Conservation (phyloP, 1,140 invertebrate genomes). For the Aphaenogaster rudis region DNA sequence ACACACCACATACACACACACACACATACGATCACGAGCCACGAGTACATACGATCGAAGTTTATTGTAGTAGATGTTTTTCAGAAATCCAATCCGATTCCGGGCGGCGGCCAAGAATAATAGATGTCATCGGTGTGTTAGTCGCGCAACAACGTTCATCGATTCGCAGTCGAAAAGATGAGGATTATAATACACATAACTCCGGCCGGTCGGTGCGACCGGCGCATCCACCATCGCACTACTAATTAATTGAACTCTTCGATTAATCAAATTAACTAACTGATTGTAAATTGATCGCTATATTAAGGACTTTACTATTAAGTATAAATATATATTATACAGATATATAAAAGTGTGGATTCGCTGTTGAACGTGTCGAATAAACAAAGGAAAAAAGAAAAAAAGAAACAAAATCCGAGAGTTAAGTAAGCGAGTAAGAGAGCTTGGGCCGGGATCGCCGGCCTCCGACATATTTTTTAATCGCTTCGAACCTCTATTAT, state of each 20-base stretch:
- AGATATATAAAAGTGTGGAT: conserved; percentile 77
- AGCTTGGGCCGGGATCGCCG: conserved; percentile 81
- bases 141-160: conserved; percentile 72
- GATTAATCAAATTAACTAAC: conserved; percentile 76
- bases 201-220: conserved; percentile 63
- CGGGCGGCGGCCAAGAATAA: conserved; percentile 67
- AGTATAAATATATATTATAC: conserved; percentile 79
- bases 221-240: conserved; percentile 74
- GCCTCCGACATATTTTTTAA: conserved; percentile 85
- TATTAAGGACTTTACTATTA: conserved; percentile 76
- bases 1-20: conserved; percentile 66
- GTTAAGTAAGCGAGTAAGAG: conserved; percentile 82
- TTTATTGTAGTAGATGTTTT: conserved; percentile 82
- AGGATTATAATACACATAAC: conserved; percentile 69
- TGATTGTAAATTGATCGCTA: conserved; percentile 82
- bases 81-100: conserved; percentile 81
- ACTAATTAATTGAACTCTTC: conserved; percentile 72
- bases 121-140: conserved; percentile 76
- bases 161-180: conserved; percentile 60
- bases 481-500: conserved; percentile 81
- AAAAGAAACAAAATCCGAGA: conserved; percentile 58
- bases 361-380: conserved; percentile 84
- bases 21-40: conserved; percentile 58
- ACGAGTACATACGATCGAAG: conserved; percentile 69
- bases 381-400: conserved; percentile 71